These are phyloP conservation scores for Tinamus guttatus DNA, from an alignment of 2,113 vertebrate genomes.

Conservation along the genomic window DNA sequence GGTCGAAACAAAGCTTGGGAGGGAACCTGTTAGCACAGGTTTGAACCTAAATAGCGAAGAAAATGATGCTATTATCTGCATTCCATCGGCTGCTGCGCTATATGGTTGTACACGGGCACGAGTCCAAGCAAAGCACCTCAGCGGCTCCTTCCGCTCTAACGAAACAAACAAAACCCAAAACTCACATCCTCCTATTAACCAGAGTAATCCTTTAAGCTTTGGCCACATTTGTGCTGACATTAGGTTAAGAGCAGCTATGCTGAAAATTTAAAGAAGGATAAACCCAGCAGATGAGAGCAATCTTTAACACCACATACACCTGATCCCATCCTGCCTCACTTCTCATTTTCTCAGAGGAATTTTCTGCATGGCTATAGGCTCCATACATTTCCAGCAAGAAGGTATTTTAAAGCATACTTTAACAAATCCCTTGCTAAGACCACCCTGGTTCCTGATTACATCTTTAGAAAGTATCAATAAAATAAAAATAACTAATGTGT, in stretches of 20 bases:
- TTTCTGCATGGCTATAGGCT: neutral
- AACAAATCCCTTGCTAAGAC: neutral
- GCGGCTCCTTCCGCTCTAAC: constrained; percentile 11
- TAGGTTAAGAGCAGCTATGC: neutral
- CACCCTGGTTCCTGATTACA: neutral
- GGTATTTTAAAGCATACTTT: neutral
- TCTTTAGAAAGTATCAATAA: neutral
- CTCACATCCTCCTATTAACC: neutral
- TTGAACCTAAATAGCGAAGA: constrained; percentile 59
- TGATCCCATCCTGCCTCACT: neutral
- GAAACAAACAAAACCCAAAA: constrained; percentile 40
- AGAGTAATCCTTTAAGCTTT: constrained; percentile 12
- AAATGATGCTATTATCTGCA: constrained; percentile 65
- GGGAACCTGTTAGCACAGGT: constrained; percentile 53
- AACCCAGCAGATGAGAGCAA: neutral
- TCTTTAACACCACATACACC: neutral
- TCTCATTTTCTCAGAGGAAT: neutral
- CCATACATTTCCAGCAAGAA: neutral
- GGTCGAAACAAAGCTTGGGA: constrained; percentile 28
- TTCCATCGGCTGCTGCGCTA: constrained; percentile 43
- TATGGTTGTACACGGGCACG: constrained; percentile 22
- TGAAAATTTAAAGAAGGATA: constrained; percentile 16
- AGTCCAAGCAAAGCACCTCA: constrained; percentile 48
- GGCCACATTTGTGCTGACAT: neutral
- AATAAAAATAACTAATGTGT: neutral